Evolutionary conservation across 1,140 invertebrate genomes (phyloP), one percentile per base, ranked within the genome.

Genomic region (Lordiphosa clarofinis): DNA sequence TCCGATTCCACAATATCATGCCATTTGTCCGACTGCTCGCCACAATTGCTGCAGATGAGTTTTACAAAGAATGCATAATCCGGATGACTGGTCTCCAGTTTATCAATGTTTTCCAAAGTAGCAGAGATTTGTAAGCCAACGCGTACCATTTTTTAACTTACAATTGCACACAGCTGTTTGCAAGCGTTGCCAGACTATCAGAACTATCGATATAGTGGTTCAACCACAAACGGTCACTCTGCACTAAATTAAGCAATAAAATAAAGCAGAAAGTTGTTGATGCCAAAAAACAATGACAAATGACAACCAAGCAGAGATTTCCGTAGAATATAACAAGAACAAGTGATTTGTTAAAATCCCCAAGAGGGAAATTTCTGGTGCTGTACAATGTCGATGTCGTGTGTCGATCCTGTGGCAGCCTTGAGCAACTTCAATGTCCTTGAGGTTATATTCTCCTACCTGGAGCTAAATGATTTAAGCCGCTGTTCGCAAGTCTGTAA

Each of bases 401-500:
- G 28, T 31, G 78, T 74, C 44, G 87, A 89, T 44, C 72, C 75
- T 38, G 66, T 87, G 46, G 68, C 69, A 15, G 67, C 79, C 10
- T 66, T 82, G 57, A 70, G 84, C 10, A 88, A 89, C 24, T 93
- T 96, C 89, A 93, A 94, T 90, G 93, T 98, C 87, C 92, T 99
- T 84, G 97, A 98, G 91, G 92, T 94, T 69, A 94, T 99, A 89
- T 99, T 99, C 91, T 96, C 96, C 11, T 98, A 96, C 91, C 90
- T 99, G 84, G 93, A 94, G 74, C 90, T 99, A 37, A 92, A 93
- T 74, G 96, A 98, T 84, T 89, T 99, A 43, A 91, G 93, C 74
- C 95, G 94, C 88, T 98, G 97, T 91, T 94, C 96, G 39, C 90
- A 98, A 52, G 97, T 98, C 42, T 99, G 98, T 91, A 96, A 96